A percentile compares a stretch with the other conserved stretches of the same genome.
Evolutionary conservation across 2,797 vertebrate genomes (phyloP).

Genomic region (Heteromormyrus szaboi): DNA sequence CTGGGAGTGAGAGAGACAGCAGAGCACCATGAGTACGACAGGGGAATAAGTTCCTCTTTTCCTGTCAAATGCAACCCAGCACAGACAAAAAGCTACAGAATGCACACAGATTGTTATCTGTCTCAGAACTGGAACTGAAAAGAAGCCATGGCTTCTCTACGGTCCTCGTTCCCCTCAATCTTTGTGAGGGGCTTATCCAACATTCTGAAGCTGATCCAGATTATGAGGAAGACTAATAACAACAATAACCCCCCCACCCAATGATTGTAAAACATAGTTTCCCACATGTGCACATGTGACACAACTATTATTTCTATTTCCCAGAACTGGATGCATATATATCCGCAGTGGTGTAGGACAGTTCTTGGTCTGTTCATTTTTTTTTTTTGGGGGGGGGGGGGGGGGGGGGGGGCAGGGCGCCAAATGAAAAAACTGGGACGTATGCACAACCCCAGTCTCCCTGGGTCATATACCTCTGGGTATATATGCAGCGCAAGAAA

Average conservation of each 20-base stretch:
- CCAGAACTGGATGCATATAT: background rate
- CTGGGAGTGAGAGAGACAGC: background rate
- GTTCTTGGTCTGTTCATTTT: background rate
- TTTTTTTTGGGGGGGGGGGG: too few species aligned
- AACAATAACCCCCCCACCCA: background rate
- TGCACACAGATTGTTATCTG: background rate
- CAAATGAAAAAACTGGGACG: background rate
- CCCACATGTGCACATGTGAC: background rate
- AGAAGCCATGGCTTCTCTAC: background rate
- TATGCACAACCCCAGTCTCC: background rate
- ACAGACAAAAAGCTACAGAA: background rate
- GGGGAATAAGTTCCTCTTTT: background rate
- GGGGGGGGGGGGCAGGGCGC: background rate
- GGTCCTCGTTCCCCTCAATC: background rate
- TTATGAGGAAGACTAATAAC: background rate
- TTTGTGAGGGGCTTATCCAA: background rate
- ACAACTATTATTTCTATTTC: background rate
- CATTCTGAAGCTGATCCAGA: background rate
- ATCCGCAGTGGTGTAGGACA: background rate
- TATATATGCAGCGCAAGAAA: background rate
- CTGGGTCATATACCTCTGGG: background rate
- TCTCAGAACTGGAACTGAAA: background rate
- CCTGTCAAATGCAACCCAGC: background rate
- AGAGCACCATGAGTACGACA: background rate
- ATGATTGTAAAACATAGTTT: background rate